These are phyloP conservation scores for Microctonus aethiopoides DNA, from an alignment of 2,888 invertebrate species.

Conservation along the genomic window DNA sequence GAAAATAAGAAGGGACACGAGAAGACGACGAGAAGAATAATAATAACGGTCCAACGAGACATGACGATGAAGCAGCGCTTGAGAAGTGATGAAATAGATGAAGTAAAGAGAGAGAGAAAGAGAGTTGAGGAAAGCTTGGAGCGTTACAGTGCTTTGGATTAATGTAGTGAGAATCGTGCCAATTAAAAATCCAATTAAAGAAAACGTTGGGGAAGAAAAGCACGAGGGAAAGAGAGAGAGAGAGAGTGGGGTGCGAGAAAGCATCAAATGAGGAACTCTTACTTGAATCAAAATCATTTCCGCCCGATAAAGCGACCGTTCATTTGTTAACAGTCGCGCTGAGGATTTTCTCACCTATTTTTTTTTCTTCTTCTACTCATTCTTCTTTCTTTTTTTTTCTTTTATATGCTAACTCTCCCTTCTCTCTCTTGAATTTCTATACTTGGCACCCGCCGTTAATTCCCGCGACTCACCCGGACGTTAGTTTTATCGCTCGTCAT, in stretches of 20 bases:
- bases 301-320: constrained; percentile 63
- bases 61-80: constrained; percentile 32
- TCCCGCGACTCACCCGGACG: constrained; percentile 44
- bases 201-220: constrained; percentile 46
- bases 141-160: constrained; percentile 46
- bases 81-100: constrained; percentile 26
- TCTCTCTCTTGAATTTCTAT: constrained; percentile 22
- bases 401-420: constrained; percentile 14
- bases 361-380: constrained; percentile 18
- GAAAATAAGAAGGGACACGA: constrained; percentile 4
- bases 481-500: constrained; percentile 66
- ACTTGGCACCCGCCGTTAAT: constrained; percentile 41
- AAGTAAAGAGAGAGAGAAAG: too few species aligned
- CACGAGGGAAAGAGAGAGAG: not conserved
- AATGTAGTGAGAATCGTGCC: constrained; percentile 61
- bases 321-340: constrained; percentile 62
- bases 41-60: constrained; percentile 24
- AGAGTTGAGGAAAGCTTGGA: constrained; percentile 29
- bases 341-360: constrained; percentile 37
- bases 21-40: constrained; percentile 30
- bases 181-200: constrained; percentile 67
- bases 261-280: constrained; percentile 59
- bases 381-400: constrained; percentile 9
- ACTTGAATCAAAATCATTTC: constrained; percentile 64
- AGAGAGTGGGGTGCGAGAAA: constrained; percentile 35